Evolutionary conservation across 2,888 invertebrate genomes (phyloP), one percentile per base, ranked within the genome.

Genomic region (Acleris laterana): DNA sequence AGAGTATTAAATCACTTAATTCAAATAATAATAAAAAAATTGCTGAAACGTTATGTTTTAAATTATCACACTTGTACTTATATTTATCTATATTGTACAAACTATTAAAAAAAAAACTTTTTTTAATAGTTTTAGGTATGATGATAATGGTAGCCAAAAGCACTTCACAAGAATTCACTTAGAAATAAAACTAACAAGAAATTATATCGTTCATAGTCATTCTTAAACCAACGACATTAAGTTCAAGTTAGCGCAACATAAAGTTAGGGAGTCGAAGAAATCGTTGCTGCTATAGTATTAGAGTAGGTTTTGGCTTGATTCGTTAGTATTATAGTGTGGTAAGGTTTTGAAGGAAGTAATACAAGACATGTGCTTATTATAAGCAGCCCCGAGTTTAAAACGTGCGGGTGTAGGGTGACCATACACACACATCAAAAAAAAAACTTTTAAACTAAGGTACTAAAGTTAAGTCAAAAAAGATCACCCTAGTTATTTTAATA

Each of bases 311-410:
- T 77, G 58, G 70, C 69, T 72, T 70, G 69, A 60, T 56, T 25
- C 51, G 64, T 57, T 50, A 22, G 56, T 51, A 69, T 58, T 63
- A 62, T 68, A 63, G 70, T 74, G 70, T 62, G 65, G 64, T 57
- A 58, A 63, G 70, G 72, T 71, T 79, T 79, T 76, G 71, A 79
- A 86, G 87, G 88, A 88, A 88, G 85, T 83, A 82, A 84, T 82
- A 79, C 77, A 81, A 77, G 78, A 77, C 81, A 81, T 80, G 79
- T 82, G 80, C 82, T 83, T 85, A 85, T 86, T 87, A 87, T 80
- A 81, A 79, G 79, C 79, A 78, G 82, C 81, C 84, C 84, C 85
- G 81, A 82, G 75, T 77, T 69, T 73, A 77, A 74, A 80, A 73
- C 76, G 65, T 68, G 75, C 73, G 75, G 61, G 65, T n/a, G 72